Percentiles rank a stretch among this genome's conserved stretches.
Evolutionary conservation across 2,797 vertebrate genomes (phyloP).

Genomic region (Zenarchopterus dispar): DNA sequence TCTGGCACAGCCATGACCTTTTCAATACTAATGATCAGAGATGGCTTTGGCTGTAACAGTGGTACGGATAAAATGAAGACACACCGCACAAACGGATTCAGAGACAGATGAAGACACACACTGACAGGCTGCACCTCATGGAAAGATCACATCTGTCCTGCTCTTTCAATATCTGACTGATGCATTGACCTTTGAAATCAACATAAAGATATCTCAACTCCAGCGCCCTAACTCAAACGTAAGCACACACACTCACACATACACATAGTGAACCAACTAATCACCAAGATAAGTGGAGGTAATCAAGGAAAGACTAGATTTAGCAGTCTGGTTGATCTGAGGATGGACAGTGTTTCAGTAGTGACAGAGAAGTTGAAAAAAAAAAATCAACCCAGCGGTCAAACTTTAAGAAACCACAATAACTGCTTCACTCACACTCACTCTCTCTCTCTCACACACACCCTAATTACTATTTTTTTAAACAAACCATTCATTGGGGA

Average conservation of each 20-base stretch:
- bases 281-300: conserved; percentile 31
- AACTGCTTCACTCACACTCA: conserved; percentile 31
- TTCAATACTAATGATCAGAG: conserved; percentile 59
- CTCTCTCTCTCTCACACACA: no score
- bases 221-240: not conserved
- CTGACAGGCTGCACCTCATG: conserved; percentile 12
- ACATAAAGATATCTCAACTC: conserved; percentile 36
- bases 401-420: conserved; percentile 16
- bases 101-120: conserved; percentile 8
- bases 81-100: conserved; percentile 23
- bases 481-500: conserved; percentile 14
- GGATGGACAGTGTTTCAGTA: conserved; percentile 26
- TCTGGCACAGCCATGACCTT: conserved; percentile 59
- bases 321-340: conserved; percentile 19
- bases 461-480: no score
- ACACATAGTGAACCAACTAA: conserved; percentile 21
- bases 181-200: conserved; percentile 63
- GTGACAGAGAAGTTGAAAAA: conserved; percentile 35
- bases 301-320: conserved; percentile 28
- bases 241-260: not conserved
- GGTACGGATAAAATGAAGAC: conserved; percentile 29
- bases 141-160: conserved; percentile 61
- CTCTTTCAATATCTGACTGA: conserved; percentile 38
- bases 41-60: conserved; percentile 50
- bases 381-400: conserved; percentile 9